Percentiles rank a stretch among this genome's conserved stretches.
Conservation (phyloP, 2,113 vertebrate species). For the Phaethornis superciliosus region DNA sequence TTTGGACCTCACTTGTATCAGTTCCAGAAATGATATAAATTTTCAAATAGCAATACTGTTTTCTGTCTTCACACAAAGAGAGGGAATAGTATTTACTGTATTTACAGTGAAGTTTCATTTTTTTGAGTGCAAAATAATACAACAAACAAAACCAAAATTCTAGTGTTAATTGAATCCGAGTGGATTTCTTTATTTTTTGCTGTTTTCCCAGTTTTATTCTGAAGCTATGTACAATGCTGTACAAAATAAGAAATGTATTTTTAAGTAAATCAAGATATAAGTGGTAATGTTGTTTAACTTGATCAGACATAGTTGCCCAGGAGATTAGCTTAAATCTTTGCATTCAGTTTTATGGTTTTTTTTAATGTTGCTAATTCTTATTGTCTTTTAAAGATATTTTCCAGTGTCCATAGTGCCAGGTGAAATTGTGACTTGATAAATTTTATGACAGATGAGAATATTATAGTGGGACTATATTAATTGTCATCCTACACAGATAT, state of each 20-base stretch:
- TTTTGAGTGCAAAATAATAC: not conserved
- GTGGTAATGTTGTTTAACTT: not conserved
- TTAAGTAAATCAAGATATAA: not conserved
- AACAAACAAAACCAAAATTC: not conserved
- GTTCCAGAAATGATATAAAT: not conserved
- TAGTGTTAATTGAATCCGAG: not conserved
- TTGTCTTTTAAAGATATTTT: not conserved
- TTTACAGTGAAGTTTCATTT: not conserved
- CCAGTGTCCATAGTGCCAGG: not conserved
- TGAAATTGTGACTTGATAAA: not conserved
- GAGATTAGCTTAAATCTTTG: not conserved
- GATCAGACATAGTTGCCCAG: not conserved
- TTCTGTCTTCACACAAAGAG: not conserved
- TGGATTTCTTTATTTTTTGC: not conserved
- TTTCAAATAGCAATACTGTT: not conserved
- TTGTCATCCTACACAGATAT: not conserved
- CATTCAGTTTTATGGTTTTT: not conserved
- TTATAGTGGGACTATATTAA: not conserved
- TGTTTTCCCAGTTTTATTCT: not conserved
- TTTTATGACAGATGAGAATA: not conserved
- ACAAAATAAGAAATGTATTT: not conserved
- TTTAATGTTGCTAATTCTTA: not conserved
- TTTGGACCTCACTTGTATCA: not conserved
- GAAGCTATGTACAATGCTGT: not conserved
- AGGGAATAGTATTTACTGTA: not conserved